Conservation (phyloP, 1,140 invertebrate species). For the Ceratosolen fusciceps region DNA sequence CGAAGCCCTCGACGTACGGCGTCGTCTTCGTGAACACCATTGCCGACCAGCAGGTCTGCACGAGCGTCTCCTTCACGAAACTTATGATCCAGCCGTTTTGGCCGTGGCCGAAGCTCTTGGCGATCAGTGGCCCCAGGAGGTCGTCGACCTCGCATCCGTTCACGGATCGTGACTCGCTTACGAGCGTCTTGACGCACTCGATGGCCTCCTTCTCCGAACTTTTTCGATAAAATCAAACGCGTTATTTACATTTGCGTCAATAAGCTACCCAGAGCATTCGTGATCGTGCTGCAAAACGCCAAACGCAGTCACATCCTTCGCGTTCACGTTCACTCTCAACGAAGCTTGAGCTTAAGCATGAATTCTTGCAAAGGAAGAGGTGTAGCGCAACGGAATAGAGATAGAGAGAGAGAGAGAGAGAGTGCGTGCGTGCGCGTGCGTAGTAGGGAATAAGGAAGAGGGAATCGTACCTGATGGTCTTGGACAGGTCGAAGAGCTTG, state of each 20-base stretch:
- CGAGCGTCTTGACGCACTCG: background rate
- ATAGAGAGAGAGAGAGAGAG: no score
- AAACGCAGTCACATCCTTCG: no score
- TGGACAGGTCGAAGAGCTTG: background rate
- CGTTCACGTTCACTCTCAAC: no score
- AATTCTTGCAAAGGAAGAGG: no score
- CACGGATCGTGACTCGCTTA: background rate
- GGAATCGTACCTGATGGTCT: background rate
- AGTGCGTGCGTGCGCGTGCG: no score
- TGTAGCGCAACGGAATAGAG: no score
- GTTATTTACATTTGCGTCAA: no score
- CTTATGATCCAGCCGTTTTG: slow-evolving; percentile 13
- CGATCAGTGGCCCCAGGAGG: background rate
- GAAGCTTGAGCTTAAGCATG: no score
- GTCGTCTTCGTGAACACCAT: background rate
- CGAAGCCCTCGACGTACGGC: slow-evolving; percentile 12
- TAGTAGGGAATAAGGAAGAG: background rate
- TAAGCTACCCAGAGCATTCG: no score
- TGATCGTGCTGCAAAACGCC: no score
- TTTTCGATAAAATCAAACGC: background rate
- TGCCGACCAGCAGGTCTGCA: background rate
- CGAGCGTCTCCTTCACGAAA: slow-evolving; percentile 1
- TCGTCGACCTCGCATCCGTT: slow-evolving; percentile 23
- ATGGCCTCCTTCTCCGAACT: background rate
- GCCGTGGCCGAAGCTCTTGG: background rate